Conservation (phyloP, 64 coral and sea anemone genomes). For the Hydrozoanthus tunicans region DNA sequence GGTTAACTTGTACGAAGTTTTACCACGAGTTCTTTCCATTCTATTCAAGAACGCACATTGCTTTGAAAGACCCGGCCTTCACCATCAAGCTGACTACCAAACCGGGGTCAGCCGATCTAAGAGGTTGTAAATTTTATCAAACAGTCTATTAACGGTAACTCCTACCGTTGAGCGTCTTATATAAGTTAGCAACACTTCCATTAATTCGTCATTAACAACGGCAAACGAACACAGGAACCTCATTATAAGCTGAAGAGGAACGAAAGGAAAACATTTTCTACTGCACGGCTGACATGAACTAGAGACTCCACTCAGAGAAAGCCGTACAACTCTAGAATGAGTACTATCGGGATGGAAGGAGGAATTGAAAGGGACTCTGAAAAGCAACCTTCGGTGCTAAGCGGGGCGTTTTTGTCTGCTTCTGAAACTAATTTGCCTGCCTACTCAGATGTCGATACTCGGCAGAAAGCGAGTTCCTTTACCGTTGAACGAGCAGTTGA, state of each 20-base stretch:
- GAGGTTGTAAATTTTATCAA: not conserved
- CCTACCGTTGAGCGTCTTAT: not conserved
- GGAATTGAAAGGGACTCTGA: not conserved
- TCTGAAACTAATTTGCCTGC: not conserved
- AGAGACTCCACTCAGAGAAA: not conserved
- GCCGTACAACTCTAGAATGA: not conserved
- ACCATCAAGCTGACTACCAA: not conserved
- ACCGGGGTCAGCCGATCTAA: too few relatives aligned
- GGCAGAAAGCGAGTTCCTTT: not conserved
- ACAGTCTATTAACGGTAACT: not conserved
- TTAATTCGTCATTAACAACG: not conserved
- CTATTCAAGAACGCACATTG: too few relatives aligned
- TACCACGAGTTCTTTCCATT: too few relatives aligned
- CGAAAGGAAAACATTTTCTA: not conserved
- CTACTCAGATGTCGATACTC: not conserved
- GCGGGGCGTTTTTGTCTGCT: not conserved
- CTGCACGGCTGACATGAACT: not conserved
- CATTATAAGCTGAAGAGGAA: not conserved
- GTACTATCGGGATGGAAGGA: not conserved
- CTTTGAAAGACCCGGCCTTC: not conserved
- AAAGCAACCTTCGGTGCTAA: not conserved
- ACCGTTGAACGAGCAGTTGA: conserved; percentile 30
- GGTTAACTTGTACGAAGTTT: too few relatives aligned
- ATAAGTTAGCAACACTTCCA: not conserved
- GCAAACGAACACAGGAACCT: not conserved